Base-by-base conservation (phyloP, 92 coral and sea anemone species). In the Diadumene lineata region DNA sequence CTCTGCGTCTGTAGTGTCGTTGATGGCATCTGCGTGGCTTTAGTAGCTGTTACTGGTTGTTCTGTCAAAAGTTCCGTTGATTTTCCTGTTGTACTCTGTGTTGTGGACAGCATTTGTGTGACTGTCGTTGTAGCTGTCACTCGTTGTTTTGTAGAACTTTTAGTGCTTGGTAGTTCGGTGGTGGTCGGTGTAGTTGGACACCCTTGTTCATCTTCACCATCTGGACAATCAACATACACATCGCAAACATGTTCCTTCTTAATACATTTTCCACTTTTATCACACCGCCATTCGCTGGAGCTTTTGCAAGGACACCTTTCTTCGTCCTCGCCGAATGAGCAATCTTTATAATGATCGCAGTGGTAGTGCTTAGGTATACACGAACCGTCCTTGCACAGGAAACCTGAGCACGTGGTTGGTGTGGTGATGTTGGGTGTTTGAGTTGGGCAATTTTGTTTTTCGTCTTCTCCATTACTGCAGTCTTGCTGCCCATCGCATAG, bases 381-480 rank as follows among this genome's bases (percentile, higher is more conserved):
- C 53, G 86, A 74, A 10, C 85, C 82, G 50, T 78, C 80, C 15
- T 65, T 77, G 64, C 93, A 88, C 22, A 65, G 61, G 28, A 76
- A 71, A 16, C 87, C 87, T 65, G 67, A 64, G 76, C 90, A 86
- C 24, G 80, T 57, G 24, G 38, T 73, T 24, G 68, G 21, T 22
- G 79, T 46, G 25, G 83, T 31, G 56, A 29, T 15, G 22, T 78
- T 43, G 53, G 89, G 22, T 43, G 50, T 72, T n/a, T 63, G 87
- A 0, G 94, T 82, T 26, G 97, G 93, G 68, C 97, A 91, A 30
- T 71, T 74, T 60, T 84, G 85, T 8, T 61, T 63, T 68, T 92
- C 98, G 50, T 92, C 98, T 57, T 89, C 96, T 13, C 98, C 96
- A 7, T 69, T 50, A 9, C 51, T 55, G 50, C 98, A 92, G 28